Conservation (phyloP, 30 jellyfish, hydroid and myxozoan genomes). For the Pelagia noctiluca region DNA sequence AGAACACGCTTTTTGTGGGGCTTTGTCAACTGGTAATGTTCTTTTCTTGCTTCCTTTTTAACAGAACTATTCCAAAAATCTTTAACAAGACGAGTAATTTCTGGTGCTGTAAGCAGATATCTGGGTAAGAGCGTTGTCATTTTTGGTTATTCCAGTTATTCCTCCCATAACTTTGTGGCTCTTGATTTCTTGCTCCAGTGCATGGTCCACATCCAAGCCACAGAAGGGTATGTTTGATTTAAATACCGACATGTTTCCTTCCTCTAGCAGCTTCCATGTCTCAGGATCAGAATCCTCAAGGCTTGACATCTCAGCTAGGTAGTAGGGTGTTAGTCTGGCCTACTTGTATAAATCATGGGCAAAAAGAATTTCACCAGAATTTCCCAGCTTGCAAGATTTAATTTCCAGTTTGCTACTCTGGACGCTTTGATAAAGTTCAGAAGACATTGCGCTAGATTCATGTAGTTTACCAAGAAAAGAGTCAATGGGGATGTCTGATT, state of each 20-base stretch:
- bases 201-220: conserved; percentile 38
- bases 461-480: conserved; percentile 20
- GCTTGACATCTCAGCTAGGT: conserved; percentile 25
- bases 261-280: conserved; percentile 17
- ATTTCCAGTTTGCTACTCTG: conserved; percentile 29
- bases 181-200: conserved; percentile 44
- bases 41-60: conserved; percentile 25
- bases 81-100: conserved; percentile 40
- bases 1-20: conserved; percentile 41
- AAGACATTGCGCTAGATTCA: conserved; percentile 34
- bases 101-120: conserved; percentile 63
- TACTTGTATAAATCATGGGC: conserved; percentile 15
- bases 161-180: conserved; percentile 50
- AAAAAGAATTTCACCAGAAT: conserved; percentile 21
- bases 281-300: conserved; percentile 18
- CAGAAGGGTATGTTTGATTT: conserved; percentile 12
- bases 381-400: conserved; percentile 30
- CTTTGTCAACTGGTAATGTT: conserved; percentile 44
- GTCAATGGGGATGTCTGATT: not conserved
- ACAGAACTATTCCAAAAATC: conserved; percentile 11
- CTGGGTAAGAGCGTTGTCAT: conserved; percentile 41
- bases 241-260: conserved; percentile 53
- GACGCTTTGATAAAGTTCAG: conserved; percentile 35
- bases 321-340: conserved; percentile 17
- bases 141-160: conserved; percentile 43